Base-by-base conservation (phyloP, 2,797 vertebrate genomes). In the Pitangus sulphuratus region DNA sequence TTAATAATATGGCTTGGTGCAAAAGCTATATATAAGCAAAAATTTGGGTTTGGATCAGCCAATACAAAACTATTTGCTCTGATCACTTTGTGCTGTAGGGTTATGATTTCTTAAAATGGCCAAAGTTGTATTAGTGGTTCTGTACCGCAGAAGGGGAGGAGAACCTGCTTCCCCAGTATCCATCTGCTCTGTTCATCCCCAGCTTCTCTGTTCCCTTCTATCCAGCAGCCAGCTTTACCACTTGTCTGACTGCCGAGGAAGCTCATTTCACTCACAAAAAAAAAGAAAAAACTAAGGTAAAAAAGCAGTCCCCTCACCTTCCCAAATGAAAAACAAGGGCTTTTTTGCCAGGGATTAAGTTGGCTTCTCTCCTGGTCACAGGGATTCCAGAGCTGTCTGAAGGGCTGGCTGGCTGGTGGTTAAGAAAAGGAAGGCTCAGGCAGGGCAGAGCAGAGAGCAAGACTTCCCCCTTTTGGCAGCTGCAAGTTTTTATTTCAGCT, bases 391-490 rank as follows among this genome's bases (percentile, higher is more conserved):
- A 1, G 2, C 28, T 70, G 56, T 78, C 62, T 65, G 89, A 39
- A 81, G 48, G 30, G 37, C 6, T 60, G 33, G 37, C 44, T 80
- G 71, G 15, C 53, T 33, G 45, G 31, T 42, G 60, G 60, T 45
- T 77, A 6, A 33, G 26, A 37, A 51, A 45, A 57, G 50, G 68
- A 70, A 53, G 16, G 45, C 48, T 82, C 21, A 12, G 33, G 39
- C 51, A 54, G 26, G 24, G 21, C 66, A 66, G 74, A 30, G 35
- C 18, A 2, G 92, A 95, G 93, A 95, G 85, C 89, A 95, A 95
- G 95, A 60, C 72, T 84, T 86, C 94, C 96, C 94, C 80, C 91
- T 96, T 91, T 95, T 78, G 96, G 96, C 85, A 81, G 93, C 61
- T 81, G 28, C 26, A 42, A 81, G 28, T 11, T 40, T 12, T 60